Percentiles rank a stretch among this genome's conserved stretches.
Evolutionary conservation across 2,888 invertebrate species (phyloP).

Genomic region (Caenorhabditis afra): DNA sequence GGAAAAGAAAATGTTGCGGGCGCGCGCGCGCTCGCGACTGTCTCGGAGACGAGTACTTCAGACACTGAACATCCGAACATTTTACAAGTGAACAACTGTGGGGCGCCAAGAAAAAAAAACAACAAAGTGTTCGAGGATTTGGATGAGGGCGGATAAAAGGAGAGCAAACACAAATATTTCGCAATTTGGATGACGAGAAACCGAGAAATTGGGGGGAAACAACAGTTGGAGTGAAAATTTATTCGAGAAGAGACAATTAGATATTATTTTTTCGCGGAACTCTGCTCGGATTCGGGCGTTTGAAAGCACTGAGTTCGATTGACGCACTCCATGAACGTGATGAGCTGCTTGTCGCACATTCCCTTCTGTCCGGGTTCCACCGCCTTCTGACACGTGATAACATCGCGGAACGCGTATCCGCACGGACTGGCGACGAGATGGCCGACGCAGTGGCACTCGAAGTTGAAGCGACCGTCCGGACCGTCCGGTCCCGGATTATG

Average conservation of each 20-base stretch:
- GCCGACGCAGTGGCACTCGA: conserved; percentile 79
- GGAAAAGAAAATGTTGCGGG: not conserved
- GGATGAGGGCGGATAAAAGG: not conserved
- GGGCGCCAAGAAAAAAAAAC: not conserved
- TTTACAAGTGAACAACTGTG: not conserved
- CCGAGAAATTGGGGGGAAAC: no score
- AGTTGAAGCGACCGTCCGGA: conserved; percentile 77
- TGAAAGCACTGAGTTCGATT: conserved; percentile 74
- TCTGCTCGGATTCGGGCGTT: not conserved
- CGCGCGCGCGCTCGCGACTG: no score
- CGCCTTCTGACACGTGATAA: conserved; percentile 76
- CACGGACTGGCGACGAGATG: conserved; percentile 79
- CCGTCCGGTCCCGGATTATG: conserved; percentile 78
- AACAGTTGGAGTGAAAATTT: no score
- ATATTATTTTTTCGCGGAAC: not conserved
- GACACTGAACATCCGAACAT: not conserved
- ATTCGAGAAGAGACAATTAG: no score
- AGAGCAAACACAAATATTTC: not conserved
- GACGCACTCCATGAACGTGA: conserved; percentile 77
- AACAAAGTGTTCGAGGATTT: not conserved
- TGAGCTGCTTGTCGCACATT: conserved; percentile 75
- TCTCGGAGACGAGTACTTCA: not conserved
- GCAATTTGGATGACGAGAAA: not conserved
- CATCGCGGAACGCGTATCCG: conserved; percentile 75
- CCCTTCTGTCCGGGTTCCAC: no score